Base-by-base conservation (phyloP, 2,888 invertebrate genomes). In the Digitonthophagus gazella region DNA sequence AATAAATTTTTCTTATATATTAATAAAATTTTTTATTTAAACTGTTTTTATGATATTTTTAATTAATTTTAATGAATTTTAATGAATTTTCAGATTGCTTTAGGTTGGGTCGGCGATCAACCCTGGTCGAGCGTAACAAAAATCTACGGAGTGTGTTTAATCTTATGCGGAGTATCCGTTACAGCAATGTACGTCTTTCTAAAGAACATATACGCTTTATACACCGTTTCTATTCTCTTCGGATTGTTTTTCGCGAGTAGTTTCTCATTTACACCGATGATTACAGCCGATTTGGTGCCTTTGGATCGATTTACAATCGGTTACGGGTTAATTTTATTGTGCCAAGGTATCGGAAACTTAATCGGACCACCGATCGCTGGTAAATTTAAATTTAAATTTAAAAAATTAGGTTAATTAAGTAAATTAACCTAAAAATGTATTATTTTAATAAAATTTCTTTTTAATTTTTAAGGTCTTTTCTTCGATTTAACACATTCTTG, bases 291-390 rank as follows among this genome's bases (percentile, higher is more conserved):
- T 78, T 84, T 97, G 76, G 92, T 97, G 44, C 94, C 96, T 3
- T 83, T 97, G 79, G 95, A 96, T 79, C 90, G 93, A 74, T 96
- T 98, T 80, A 96, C 97, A 3, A 91, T 92, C 72, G 96, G 96
- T 11, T 98, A 97, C 81, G 97, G 97, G 15, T 83, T 98, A 75
- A 90, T 93, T 74, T 84, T 96, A 75, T 84, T 97, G 67, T 93
- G 95, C 71, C 96, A 97, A 83, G 98, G 98, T 11, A 89, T 97
- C 71, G 97, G 96, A 2, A 96, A 95, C 84, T 86, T 97, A 64
- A 86, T 93, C 71, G 98, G 97, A 65, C 97, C 98, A 4, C 96
- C 97, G 0, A 81, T 97, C 67, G 96, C 95, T 78, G 97, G 97
- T 90, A 76, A 72, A 70, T 28, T 15, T 8, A 18, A 18, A 15